Base-by-base conservation (phyloP, 53 echinoderm and acorn worm genomes). In the Paelopatides confundens region DNA sequence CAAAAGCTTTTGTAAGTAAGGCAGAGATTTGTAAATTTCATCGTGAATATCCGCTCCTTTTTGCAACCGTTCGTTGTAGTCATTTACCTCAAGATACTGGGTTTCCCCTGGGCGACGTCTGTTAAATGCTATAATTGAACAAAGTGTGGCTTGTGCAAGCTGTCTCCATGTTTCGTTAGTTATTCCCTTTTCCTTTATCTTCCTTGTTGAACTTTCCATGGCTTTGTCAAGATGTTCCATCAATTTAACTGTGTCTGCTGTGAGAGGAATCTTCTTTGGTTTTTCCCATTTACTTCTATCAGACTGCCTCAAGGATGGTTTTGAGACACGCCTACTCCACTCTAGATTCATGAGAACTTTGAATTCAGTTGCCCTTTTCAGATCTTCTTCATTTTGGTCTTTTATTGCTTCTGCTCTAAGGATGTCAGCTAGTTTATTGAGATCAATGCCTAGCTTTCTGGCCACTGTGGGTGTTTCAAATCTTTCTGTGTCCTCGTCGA, bases 61-160 rank as follows among this genome's bases (percentile, higher is more conserved):
- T 33, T 79, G 36, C 67, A 67, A 21, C 5, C 81, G 31, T 36
- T 82, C 58, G 35, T 53, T 32, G 66, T 88, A 88, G 28, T 50
- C 43, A 36, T 85, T 71, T 26, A 74, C 70, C 63, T 85, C 84
- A 13, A 89, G 77, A 62, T 71, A 85, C 46, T 89, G 85, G 3
- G 85, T 89, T 35, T 89, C 85, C 21, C 90, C 90, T 71, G 85
- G 84, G 8, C 90, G 54, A n/a, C 90, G 48, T 35, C 82, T 66
- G 36, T 88, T 88, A 26, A 81, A 82, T 17, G 81, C 69, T 36
- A 82, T 88, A 5, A 88, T 18, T 27, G 65, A 58, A 11, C 77
- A 77, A 34, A 88, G 81, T 28, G 81, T 65, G 65, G 82, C 17
- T 69, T 84, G 17, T 31, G 70, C 69, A 34, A 69, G 49, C 36